Conservation (phyloP, 2,888 invertebrate species). For the Ligdia adustata region DNA sequence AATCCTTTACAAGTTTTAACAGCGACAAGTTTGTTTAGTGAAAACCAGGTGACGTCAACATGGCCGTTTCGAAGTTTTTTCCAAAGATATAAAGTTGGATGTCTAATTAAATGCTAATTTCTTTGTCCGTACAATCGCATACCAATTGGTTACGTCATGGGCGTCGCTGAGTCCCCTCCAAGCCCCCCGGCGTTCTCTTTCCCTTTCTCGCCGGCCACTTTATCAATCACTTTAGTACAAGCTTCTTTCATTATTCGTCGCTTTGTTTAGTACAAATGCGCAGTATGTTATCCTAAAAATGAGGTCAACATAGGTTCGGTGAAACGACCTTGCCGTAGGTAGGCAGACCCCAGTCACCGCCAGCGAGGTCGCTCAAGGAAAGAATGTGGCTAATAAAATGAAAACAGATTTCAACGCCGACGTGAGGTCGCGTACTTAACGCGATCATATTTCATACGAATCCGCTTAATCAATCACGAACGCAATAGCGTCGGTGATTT, state of each 20-base stretch:
- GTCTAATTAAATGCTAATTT: constrained; percentile 53
- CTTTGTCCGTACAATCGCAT: constrained; percentile 67
- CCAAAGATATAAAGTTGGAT: constrained; percentile 32
- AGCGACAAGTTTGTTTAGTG: too few species aligned
- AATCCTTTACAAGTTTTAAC: too few species aligned
- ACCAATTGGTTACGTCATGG: constrained; percentile 74
- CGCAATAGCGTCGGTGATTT: constrained; percentile 24
- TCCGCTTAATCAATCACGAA: constrained; percentile 13
- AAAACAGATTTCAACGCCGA: constrained; percentile 24
- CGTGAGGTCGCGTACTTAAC: constrained; percentile 17
- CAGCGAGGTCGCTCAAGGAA: constrained; percentile 34
- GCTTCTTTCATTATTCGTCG: constrained; percentile 31
- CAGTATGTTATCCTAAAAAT: constrained; percentile 46
- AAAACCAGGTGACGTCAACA: constrained; percentile 9
- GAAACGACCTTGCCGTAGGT: constrained; percentile 43
- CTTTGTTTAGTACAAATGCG: constrained; percentile 37
- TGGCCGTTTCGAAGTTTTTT: constrained; percentile 21
- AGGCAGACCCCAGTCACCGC: constrained; percentile 31
- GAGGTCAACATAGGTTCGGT: constrained; percentile 49
- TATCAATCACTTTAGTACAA: constrained; percentile 63
- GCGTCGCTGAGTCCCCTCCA: constrained; percentile 49
- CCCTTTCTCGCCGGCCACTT: constrained; percentile 45
- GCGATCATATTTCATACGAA: constrained; percentile 16
- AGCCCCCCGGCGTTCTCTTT: constrained; percentile 35
- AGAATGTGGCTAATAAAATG: constrained; percentile 30